phyloP scores from a whole-genome alignment of 2,888 invertebrate species.

The Pocota personata region DNA sequence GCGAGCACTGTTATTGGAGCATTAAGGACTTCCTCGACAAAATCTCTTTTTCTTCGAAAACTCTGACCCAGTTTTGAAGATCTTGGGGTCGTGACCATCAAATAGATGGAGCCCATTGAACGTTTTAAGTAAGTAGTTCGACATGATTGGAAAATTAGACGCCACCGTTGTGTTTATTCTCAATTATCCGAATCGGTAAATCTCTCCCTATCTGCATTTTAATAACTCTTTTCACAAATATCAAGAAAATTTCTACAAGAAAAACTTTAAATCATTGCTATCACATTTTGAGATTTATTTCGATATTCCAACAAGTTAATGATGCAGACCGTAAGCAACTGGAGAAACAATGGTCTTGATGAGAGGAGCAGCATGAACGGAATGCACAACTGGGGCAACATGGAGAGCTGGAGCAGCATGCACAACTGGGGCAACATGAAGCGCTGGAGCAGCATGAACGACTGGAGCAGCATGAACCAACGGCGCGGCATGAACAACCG shows the following conservation, averaged over 20 bases:
- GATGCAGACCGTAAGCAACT: constrained; percentile 9
- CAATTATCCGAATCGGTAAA: too few species aligned
- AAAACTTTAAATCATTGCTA: background rate
- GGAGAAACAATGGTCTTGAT: background rate
- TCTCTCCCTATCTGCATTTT: too few species aligned
- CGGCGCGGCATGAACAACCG: constrained; percentile 72
- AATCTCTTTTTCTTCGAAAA: too few species aligned
- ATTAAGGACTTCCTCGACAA: too few species aligned
- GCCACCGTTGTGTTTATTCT: too few species aligned
- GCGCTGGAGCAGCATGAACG: constrained; percentile 72
- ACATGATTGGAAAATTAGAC: too few species aligned
- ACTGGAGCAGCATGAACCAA: constrained; percentile 61
- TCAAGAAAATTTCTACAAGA: background rate
- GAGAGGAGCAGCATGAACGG: constrained; percentile 26
- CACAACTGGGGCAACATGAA: constrained; percentile 72
- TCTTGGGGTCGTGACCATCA: too few species aligned
- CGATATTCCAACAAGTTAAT: background rate
- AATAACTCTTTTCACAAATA: too few species aligned
- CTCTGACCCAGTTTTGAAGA: too few species aligned
- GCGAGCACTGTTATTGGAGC: too few species aligned
- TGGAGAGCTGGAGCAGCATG: constrained; percentile 60
- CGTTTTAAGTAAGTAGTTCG: too few species aligned
- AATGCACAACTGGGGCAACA: constrained; percentile 67
- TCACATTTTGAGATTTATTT: constrained; percentile 29
- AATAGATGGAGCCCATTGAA: too few species aligned